Evolutionary conservation across 2,113 vertebrate species (phyloP).

Genomic region (Ifrita kowaldi): DNA sequence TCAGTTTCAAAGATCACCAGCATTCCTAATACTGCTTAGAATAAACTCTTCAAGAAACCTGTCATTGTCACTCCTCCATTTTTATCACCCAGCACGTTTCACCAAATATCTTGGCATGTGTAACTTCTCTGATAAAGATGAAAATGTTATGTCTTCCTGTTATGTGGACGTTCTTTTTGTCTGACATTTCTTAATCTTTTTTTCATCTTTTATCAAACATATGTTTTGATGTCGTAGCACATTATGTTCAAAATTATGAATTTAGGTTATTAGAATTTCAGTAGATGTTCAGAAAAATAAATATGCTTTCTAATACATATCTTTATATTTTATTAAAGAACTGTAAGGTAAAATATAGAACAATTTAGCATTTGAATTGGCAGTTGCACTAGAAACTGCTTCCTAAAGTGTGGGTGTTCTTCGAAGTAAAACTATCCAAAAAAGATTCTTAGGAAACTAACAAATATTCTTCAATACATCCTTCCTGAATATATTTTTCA

Average conservation of each 20-base stretch:
- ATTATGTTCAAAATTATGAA: neutral
- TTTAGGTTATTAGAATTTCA: neutral
- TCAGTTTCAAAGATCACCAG: neutral
- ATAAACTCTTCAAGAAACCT: neutral
- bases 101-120: constrained; percentile 11
- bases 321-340: neutral
- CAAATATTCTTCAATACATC: neutral
- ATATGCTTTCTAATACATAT: neutral
- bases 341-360: neutral
- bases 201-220: neutral
- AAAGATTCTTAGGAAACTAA: neutral
- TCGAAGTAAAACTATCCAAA: neutral
- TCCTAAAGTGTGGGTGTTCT: neutral
- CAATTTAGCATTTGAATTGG: neutral
- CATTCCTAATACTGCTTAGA: neutral
- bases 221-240: neutral
- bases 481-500: neutral
- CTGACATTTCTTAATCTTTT: neutral
- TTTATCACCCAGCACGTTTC: constrained; percentile 28
- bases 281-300: neutral
- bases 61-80: neutral
- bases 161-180: neutral
- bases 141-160: neutral
- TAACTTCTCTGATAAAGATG: neutral
- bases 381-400: neutral